Evolutionary conservation across 2,113 vertebrate genomes (phyloP).

Genomic region (Dasyurus viverrinus): DNA sequence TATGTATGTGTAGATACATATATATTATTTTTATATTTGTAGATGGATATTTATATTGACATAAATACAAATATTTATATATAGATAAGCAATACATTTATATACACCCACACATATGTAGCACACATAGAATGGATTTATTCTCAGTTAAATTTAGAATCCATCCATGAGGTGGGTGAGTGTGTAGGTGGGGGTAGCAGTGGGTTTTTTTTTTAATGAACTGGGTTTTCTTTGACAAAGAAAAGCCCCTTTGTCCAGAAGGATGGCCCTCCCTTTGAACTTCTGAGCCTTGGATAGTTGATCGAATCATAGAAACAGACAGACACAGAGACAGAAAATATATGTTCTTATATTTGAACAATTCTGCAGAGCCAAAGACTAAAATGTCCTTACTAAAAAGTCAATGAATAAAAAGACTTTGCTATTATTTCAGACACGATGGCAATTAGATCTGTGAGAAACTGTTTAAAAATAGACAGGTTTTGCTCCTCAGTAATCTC

Average conservation of each 20-base stretch:
- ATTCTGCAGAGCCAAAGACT: neutral
- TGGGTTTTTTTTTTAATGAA: neutral
- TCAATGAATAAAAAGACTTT: neutral
- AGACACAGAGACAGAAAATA: neutral
- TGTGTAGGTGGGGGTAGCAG: neutral
- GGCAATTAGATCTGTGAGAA: neutral
- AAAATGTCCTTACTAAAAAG: neutral
- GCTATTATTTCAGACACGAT: neutral
- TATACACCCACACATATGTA: neutral
- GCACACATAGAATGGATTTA: neutral
- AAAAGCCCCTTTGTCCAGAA: neutral
- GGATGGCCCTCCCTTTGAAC: neutral
- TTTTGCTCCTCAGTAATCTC: neutral
- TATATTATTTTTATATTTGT: too few species aligned
- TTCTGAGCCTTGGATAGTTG: neutral
- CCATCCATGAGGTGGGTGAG: neutral
- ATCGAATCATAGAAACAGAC: neutral
- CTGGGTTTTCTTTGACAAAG: neutral
- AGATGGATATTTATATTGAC: too few species aligned
- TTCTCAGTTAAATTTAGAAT: neutral
- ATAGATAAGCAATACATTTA: neutral
- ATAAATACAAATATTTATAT: too few species aligned
- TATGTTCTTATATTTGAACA: neutral
- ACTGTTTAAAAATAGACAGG: too few species aligned
- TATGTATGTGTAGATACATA: neutral